phyloP scores from a whole-genome alignment of 2,797 vertebrate species.

The Acridotheres tristis region DNA sequence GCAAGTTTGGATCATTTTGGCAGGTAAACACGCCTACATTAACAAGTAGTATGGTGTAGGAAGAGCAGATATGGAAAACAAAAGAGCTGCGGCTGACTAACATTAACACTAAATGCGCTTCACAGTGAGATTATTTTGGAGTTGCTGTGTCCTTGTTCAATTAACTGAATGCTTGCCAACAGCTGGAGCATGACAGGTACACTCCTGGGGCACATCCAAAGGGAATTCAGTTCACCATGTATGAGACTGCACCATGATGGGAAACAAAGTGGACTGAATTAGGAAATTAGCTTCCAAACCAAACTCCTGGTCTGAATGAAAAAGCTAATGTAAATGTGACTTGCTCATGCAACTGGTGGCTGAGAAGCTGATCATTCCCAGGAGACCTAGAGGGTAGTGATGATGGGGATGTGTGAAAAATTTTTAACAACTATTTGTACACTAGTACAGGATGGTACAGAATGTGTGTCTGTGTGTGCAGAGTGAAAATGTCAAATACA shows the following conservation, averaged over 20 bases:
- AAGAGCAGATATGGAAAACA: background rate
- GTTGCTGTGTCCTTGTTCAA: background rate
- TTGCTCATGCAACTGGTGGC: background rate
- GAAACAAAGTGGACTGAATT: background rate
- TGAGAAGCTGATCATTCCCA: background rate
- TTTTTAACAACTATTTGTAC: background rate
- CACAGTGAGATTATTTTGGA: background rate
- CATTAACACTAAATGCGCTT: background rate
- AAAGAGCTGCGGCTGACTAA: background rate
- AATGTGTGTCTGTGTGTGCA: background rate
- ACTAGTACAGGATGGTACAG: no score
- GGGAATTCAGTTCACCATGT: background rate
- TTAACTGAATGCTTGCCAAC: background rate
- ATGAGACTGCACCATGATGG: background rate
- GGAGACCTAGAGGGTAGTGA: background rate
- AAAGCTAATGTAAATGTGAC: background rate
- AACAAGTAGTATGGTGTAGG: background rate
- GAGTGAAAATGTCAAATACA: background rate
- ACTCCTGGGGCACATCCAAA: background rate
- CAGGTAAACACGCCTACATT: background rate
- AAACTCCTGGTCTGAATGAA: background rate
- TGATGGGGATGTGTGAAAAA: background rate
- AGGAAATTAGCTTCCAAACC: background rate
- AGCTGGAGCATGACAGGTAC: background rate
- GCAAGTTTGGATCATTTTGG: background rate